Evolutionary conservation across 2,797 vertebrate genomes (phyloP), one percentile per base, ranked within the genome.

Genomic region (Trematomus bernacchii): DNA sequence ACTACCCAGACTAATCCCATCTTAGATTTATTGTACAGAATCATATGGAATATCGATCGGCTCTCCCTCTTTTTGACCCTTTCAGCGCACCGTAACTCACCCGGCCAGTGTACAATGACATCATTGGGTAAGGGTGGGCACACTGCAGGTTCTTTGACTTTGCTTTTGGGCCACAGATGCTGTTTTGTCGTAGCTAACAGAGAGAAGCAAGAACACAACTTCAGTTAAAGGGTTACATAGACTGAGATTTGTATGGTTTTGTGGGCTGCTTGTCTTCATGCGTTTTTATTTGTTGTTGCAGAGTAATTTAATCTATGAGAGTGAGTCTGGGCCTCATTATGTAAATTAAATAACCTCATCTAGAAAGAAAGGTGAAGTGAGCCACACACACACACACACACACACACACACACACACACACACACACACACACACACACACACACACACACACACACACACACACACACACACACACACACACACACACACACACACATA

Each of bases 301-400:
- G 67, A 77, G 91, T 92, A 93, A 95, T 94, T 94, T 89, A 91
- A 91, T 91, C 90, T 91, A n/a, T 50, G 67, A 92, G 91, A 92
- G 88, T 89, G 79, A 90, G 92, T 74, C 89, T 92, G 94, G 89
- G 61, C 84, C 89, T 94, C 93, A 91, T 93, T 92, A 92, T 94
- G 94, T 92, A 93, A 88, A 92, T 94, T 72, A 94, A 94, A 93
- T 93, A 90, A 92, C 87, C 91, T 93, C 89, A 87, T 93, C 88
- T 90, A 85, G 82, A 87, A 83, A 73, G 78, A 89, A 81, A 93
- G 80, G 83, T 78, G 82, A 74, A 79, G 83, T 89, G 91, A 92
- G 83, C 80, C 62, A 74, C 81, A 89, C 52, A 1, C 57, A 46
- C 44, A 37, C 72, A 55, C 51, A 54, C 76, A 64, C 44, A 63